Conservation (phyloP, 2,113 vertebrate species). For the Bos javanicus region DNA sequence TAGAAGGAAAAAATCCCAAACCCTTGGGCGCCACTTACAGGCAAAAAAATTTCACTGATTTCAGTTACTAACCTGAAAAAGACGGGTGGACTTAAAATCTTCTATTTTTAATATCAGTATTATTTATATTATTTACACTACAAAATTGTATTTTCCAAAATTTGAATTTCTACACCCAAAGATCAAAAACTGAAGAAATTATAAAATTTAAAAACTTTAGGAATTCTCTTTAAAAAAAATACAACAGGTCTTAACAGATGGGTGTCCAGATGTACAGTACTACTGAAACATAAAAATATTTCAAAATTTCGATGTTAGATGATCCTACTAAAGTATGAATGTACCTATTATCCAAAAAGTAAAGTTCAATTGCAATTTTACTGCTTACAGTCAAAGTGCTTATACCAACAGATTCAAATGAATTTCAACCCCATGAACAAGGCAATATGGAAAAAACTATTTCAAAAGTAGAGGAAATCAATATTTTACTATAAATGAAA, state of each 20-base stretch:
- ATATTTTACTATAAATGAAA: constrained; percentile 24
- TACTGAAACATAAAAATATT: neutral
- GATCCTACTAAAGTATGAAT: neutral
- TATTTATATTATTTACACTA: neutral
- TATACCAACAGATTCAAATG: neutral
- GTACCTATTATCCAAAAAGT: neutral
- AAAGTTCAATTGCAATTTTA: neutral
- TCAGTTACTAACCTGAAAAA: neutral
- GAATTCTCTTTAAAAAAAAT: neutral
- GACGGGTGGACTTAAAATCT: neutral
- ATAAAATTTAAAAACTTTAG: neutral
- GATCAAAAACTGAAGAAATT: neutral
- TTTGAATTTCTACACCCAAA: neutral
- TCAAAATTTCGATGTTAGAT: neutral
- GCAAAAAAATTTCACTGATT: constrained; percentile 46
- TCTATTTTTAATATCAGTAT: neutral
- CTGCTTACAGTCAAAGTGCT: neutral
- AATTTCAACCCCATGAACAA: neutral
- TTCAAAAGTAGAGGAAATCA: neutral
- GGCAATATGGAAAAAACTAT: neutral
- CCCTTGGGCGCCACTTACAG: constrained; percentile 48
- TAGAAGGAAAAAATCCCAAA: constrained; percentile 46
- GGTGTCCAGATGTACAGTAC: neutral
- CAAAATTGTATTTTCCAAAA: neutral
- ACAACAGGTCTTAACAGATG: neutral